Conservation (phyloP, 2,797 vertebrate species). For the Mormyrus proboscirostris region DNA sequence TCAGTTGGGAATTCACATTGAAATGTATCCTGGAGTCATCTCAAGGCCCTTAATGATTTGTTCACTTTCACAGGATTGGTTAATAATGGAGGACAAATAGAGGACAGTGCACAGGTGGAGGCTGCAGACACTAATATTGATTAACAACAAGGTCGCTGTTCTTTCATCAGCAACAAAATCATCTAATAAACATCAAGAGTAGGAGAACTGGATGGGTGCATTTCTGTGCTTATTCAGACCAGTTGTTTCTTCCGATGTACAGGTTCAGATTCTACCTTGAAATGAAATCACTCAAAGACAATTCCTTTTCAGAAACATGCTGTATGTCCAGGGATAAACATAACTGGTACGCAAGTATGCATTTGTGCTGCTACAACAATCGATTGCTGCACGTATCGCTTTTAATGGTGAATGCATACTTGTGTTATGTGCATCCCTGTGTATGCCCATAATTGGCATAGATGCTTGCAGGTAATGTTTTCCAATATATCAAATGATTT, state of each 20-base stretch:
- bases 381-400: neutral
- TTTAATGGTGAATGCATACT: neutral
- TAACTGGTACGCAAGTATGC: neutral
- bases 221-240: neutral
- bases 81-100: slow-evolving; percentile 8
- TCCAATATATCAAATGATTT: neutral
- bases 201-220: neutral
- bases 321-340: neutral
- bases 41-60: slow-evolving; percentile 16
- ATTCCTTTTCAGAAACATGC: neutral
- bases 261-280: neutral
- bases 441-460: neutral
- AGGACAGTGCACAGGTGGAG: neutral
- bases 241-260: neutral
- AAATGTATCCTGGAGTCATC: slow-evolving; percentile 7
- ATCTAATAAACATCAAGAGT: neutral
- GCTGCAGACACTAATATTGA: neutral
- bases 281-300: neutral
- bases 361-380: neutral
- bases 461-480: neutral
- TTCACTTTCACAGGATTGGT: slow-evolving; percentile 5
- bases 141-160: neutral
- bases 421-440: neutral
- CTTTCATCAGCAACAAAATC: neutral
- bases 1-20: slow-evolving; percentile 6